A percentile compares a stretch with the other conserved stretches of the same genome.
Conservation (phyloP, 92 coral and sea anemone genomes). For the Parazoanthus atlanticus region DNA sequence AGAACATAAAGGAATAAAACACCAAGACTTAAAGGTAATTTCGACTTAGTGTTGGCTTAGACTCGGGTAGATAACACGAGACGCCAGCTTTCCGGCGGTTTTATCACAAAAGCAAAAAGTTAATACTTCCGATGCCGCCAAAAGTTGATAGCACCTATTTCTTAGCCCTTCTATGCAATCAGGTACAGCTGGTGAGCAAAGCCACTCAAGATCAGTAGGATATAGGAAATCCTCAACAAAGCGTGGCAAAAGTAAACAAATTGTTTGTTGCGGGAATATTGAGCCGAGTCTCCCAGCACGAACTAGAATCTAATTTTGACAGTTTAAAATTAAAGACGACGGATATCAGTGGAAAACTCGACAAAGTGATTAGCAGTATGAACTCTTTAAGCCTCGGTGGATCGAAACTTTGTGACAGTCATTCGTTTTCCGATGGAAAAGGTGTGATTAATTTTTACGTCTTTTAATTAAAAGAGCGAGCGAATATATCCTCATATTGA, state of each 20-base stretch:
- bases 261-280: slow-evolving; percentile 2
- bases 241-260: neutral
- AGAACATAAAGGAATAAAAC: neutral
- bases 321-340: neutral
- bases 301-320: slow-evolving; percentile 3
- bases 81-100: slow-evolving; percentile 1
- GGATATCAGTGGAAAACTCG: neutral
- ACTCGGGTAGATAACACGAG: neutral
- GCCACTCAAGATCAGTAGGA: slow-evolving; percentile 2
- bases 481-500: neutral
- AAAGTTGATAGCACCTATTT: neutral
- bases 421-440: neutral
- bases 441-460: neutral
- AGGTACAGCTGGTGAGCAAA: neutral
- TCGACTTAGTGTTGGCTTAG: neutral
- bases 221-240: slow-evolving; percentile 5
- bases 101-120: neutral
- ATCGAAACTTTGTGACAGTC: neutral
- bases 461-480: slow-evolving; percentile 22
- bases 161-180: neutral
- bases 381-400: neutral
- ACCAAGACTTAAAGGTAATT: neutral
- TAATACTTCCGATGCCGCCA: slow-evolving; percentile 18
- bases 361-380: neutral
- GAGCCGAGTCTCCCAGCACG: neutral